Evolutionary conservation across 1,140 invertebrate genomes (phyloP), one percentile per base, ranked within the genome.

Genomic region (Drosophila cardini): DNA sequence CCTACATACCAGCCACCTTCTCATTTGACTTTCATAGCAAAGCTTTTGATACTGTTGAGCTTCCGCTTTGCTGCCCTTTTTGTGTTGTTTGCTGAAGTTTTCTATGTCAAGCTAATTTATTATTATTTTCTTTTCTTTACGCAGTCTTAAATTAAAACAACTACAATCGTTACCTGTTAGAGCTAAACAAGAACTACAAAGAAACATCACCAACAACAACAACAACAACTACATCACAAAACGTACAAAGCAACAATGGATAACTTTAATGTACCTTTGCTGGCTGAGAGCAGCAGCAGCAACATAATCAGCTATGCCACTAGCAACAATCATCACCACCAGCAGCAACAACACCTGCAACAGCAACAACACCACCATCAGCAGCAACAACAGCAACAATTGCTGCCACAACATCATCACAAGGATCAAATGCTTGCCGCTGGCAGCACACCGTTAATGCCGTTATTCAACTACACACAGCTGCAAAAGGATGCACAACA

Each of bases 361-460:
- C 58, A 18, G 53, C 68, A 90, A 53, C 76, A 78, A 36, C 63
- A 56, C 30, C 42, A 30, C 11, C 36, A 74, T 3, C 57, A 68
- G 4, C 63, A 89, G 1, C 58, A 68, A 4, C 74, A 69, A 6
- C 77, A 78, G 18, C 71, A 77, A 40, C 69, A 77, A 48, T 61
- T 72, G 26, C 15, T 77, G 18, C 67, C 78, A 67, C 61, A 70
- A n/a, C 80, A 85, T 63, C 82, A 91, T 76, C 85, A 91, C 46
- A 91, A 91, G 73, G 90, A 91, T 82, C 90, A 91, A 70, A 91
- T 91, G 90, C 69, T 91, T 11, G 86, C 74, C 11, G 86, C 85
- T 38, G 86, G 90, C 48, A 91, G 74, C 61, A 74, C 72, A 1
- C 86, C 80, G 0, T 68, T 76, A n/a, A 61, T 89, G 21, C 62